Evolutionary conservation across 2,888 invertebrate genomes (phyloP).

Genomic region (Andrena haemorrhoa): DNA sequence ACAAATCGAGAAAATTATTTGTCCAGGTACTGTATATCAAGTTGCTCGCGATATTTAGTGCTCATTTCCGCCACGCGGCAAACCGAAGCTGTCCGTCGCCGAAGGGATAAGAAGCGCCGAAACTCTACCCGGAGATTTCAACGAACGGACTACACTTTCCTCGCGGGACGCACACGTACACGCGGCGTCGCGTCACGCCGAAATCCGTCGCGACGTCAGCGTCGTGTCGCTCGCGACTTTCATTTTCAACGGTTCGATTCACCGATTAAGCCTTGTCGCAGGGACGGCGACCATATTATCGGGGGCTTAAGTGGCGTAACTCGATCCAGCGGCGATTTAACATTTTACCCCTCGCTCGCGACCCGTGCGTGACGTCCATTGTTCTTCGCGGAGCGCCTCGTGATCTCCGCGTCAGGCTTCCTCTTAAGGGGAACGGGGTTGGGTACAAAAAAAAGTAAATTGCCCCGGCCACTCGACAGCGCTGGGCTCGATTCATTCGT

Average conservation of each 20-base stretch:
- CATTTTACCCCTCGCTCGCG: constrained; percentile 65
- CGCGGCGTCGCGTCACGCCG: constrained; percentile 31
- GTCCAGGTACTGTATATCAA: too few species aligned
- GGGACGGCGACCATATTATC: constrained; percentile 78
- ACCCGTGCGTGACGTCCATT: constrained; percentile 77
- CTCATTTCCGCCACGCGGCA: too few species aligned
- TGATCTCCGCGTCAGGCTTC: constrained; percentile 79
- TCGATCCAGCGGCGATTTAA: constrained; percentile 80
- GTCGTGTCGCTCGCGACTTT: constrained; percentile 35
- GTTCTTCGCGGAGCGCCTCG: constrained; percentile 79
- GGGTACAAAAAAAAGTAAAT: constrained; percentile 48
- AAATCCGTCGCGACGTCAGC: constrained; percentile 33
- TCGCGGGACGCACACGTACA: constrained; percentile 52
- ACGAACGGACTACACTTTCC: constrained; percentile 67
- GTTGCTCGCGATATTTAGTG: too few species aligned
- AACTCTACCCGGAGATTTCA: constrained; percentile 68
- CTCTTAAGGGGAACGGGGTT: constrained; percentile 46
- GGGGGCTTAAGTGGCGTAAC: constrained; percentile 80
- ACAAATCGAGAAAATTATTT: too few species aligned
- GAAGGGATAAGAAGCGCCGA: constrained; percentile 59
- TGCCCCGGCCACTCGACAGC: constrained; percentile 46
- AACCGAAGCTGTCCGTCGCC: neutral
- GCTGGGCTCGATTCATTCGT: constrained; percentile 47
- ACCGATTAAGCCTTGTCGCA: constrained; percentile 50
- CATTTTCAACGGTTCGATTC: constrained; percentile 50